These are phyloP conservation scores for Stichodactyla helianthus DNA, from an alignment of 64 coral and sea anemone genomes.

Conservation along the genomic window DNA sequence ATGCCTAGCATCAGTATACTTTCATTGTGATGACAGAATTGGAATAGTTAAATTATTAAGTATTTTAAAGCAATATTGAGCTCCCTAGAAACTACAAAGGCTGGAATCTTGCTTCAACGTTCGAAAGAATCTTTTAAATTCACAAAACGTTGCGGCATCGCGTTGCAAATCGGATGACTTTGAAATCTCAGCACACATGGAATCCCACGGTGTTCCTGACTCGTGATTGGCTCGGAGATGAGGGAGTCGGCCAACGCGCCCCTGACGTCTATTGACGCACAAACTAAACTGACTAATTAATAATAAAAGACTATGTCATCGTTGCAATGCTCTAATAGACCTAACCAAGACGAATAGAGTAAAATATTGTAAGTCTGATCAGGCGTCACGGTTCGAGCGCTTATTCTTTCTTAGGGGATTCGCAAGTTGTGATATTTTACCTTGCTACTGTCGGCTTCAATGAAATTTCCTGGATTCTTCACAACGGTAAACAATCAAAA, in stretches of 20 bases:
- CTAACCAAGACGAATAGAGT: background rate
- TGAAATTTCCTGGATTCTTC: constrained; percentile 12
- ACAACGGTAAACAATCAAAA: background rate
- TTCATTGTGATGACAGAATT: no score
- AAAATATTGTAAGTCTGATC: background rate
- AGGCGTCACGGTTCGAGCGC: no score
- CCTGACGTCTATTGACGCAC: background rate
- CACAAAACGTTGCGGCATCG: background rate
- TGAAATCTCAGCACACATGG: background rate
- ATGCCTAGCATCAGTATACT: background rate
- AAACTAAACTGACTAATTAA: background rate
- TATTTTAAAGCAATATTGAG: background rate
- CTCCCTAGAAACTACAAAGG: background rate
- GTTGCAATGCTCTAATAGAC: background rate
- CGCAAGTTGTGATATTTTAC: background rate
- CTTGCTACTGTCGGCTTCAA: background rate
- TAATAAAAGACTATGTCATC: background rate
- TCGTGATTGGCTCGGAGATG: background rate
- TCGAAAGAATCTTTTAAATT: background rate
- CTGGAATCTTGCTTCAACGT: background rate
- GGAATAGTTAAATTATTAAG: no score
- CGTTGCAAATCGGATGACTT: background rate
- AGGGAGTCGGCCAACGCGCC: background rate
- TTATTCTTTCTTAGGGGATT: no score
- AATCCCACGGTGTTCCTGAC: background rate